Evolutionary conservation across 2,888 invertebrate genomes (phyloP).

Genomic region (Nasonovia ribisnigri): DNA sequence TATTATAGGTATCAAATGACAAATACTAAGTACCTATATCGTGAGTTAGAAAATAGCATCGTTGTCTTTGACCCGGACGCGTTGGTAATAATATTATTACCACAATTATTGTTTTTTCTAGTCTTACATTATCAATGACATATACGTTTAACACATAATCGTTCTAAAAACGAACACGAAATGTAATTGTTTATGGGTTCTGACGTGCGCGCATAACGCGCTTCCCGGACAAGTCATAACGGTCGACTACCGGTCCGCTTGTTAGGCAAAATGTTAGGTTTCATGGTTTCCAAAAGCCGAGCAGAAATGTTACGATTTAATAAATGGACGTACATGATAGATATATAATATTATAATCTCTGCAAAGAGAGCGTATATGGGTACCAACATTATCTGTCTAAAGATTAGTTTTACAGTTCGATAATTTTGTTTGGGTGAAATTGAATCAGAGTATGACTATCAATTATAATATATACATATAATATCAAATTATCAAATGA

Average conservation of each 20-base stretch:
- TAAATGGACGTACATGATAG: not conserved
- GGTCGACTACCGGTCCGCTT: not conserved
- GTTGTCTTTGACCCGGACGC: not conserved
- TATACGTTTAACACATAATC: too few species aligned
- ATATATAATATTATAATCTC: not conserved
- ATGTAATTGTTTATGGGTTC: not conserved
- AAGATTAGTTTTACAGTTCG: constrained; percentile 34
- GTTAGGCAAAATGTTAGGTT: not conserved
- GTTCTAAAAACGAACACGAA: not conserved
- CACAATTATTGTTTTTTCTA: not conserved
- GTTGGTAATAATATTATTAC: not conserved
- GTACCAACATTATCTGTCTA: not conserved
- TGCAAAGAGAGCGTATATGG: not conserved
- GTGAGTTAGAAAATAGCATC: not conserved
- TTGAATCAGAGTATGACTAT: not conserved
- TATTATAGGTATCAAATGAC: not conserved
- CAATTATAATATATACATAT: not conserved
- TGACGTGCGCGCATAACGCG: not conserved
- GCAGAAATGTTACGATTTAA: not conserved
- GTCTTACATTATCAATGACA: not conserved
- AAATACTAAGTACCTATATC: not conserved
- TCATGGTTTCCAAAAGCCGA: not conserved
- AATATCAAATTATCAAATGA: not conserved
- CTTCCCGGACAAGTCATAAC: not conserved
- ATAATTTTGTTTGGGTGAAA: constrained; percentile 31